Conservation (phyloP, 64 coral and sea anemone species). For the Porites lutea region DNA sequence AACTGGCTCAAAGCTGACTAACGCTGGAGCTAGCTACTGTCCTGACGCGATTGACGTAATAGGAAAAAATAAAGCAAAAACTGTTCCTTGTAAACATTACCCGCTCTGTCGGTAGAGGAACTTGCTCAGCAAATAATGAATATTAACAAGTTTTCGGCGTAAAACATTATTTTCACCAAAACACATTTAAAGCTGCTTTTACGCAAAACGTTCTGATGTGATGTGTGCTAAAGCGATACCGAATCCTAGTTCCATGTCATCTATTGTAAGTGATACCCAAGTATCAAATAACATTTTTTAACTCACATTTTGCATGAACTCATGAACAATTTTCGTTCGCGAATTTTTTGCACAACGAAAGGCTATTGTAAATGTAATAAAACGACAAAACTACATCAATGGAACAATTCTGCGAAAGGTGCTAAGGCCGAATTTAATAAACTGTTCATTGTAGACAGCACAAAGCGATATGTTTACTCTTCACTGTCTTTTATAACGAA, state of each 20-base stretch:
- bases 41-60: slow-evolving; percentile 5
- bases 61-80: slow-evolving; percentile 28
- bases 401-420: slow-evolving; percentile 68
- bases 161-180: neutral
- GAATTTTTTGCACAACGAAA: slow-evolving; percentile 22
- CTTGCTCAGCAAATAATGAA: slow-evolving; percentile 33
- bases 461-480: slow-evolving; percentile 90
- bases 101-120: slow-evolving; percentile 52
- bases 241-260: neutral
- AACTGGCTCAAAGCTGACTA: neutral
- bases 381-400: slow-evolving; percentile 76
- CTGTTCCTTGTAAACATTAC: slow-evolving; percentile 26
- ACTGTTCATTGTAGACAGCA: slow-evolving; percentile 62
- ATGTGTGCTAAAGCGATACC: neutral
- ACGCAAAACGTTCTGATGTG: no score
- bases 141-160: slow-evolving; percentile 33
- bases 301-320: neutral
- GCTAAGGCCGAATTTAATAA: slow-evolving; percentile 74
- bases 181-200: neutral
- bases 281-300: neutral
- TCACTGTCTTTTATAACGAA: slow-evolving; percentile 69
- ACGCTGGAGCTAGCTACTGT: neutral
- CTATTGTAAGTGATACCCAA: neutral
- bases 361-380: slow-evolving; percentile 74
- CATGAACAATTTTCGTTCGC: neutral